Evolutionary conservation across 2,888 invertebrate species (phyloP).

Genomic region (Nomada flava): DNA sequence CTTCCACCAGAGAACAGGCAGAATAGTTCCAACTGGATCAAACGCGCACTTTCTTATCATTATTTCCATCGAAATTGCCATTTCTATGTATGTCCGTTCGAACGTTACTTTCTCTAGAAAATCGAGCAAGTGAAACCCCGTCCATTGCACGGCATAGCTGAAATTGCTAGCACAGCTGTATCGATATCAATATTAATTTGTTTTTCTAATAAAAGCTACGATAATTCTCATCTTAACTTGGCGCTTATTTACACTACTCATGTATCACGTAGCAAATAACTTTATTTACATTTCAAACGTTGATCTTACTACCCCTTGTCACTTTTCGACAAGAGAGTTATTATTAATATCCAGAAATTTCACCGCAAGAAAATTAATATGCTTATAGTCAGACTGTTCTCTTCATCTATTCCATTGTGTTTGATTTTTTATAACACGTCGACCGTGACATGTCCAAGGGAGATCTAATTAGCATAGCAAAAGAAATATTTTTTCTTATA

Average conservation of each 20-base stretch:
- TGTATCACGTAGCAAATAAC: neutral
- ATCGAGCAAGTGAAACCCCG: neutral
- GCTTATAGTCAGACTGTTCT: no score
- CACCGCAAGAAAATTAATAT: no score
- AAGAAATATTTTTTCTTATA: neutral
- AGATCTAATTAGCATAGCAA: neutral
- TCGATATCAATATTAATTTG: neutral
- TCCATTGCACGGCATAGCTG: neutral
- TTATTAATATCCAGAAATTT: no score
- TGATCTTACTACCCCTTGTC: no score
- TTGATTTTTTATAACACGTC: neutral
- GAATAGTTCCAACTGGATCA: neutral
- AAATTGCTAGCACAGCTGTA: neutral
- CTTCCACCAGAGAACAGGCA: neutral
- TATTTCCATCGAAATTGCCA: neutral
- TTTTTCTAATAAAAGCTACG: neutral
- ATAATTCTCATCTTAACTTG: neutral
- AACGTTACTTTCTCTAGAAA: neutral
- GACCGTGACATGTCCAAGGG: neutral
- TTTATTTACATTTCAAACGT: no score
- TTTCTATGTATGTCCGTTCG: neutral
- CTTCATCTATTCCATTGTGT: no score
- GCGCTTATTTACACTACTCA: neutral
- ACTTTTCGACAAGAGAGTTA: neutral
- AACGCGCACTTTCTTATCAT: neutral